Percentiles rank a stretch among this genome's conserved stretches.
Conservation (phyloP, 1,140 invertebrate genomes). For the Triops cancriformis region DNA sequence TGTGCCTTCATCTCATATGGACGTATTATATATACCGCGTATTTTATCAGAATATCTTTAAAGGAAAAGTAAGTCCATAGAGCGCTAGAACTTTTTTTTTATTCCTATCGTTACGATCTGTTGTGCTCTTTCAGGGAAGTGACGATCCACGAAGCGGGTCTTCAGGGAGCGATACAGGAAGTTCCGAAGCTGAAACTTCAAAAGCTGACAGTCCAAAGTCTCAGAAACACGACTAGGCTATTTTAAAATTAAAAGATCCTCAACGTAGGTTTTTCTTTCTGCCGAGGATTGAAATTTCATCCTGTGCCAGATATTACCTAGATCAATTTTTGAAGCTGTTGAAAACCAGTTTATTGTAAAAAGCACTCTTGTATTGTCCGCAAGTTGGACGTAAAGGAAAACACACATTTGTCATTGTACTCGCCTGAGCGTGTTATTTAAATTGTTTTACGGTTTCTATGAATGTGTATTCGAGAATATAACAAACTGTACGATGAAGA, state of each 20-base stretch:
- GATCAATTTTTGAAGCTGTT: not conserved
- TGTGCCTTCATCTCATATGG: conserved; percentile 19
- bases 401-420: no score
- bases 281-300: not conserved
- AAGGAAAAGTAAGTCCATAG: not conserved
- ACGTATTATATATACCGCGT: conserved; percentile 23
- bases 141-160: not conserved
- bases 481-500: no score
- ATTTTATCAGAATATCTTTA: not conserved
- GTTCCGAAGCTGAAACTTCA: not conserved
- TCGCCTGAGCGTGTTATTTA: no score
- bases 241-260: not conserved
- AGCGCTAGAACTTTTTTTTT: not conserved
- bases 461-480: no score
- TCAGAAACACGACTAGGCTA: not conserved
- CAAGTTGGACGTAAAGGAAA: no score
- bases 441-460: no score
- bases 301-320: conserved; percentile 6
- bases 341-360: not conserved
- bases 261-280: not conserved
- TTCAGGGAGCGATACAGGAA: not conserved
- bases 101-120: not conserved
- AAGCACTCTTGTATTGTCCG: no score
- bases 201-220: not conserved
- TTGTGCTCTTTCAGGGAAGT: not conserved